Evolutionary conservation across 1,140 invertebrate genomes (phyloP).

Genomic region (Drosophila leontia): DNA sequence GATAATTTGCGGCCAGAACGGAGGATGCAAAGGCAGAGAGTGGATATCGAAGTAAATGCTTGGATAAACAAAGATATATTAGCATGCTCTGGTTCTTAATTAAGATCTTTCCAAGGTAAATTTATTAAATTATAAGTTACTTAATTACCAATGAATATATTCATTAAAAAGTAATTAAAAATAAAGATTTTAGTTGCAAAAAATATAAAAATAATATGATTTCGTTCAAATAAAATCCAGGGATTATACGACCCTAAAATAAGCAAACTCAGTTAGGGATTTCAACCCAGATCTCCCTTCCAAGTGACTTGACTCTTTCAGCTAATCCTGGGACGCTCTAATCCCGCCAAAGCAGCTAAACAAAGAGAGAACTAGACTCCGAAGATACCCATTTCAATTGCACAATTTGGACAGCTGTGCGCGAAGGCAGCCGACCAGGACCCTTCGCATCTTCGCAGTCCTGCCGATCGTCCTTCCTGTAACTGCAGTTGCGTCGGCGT

Average conservation of each 20-base stretch:
- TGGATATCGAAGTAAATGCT: slow-evolving; percentile 7
- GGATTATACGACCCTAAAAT: neutral
- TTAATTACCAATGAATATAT: neutral
- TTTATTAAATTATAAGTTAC: neutral
- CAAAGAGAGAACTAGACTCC: neutral
- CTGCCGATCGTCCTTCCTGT: slow-evolving; percentile 18
- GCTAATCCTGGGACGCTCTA: slow-evolving; percentile 21
- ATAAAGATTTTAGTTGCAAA: neutral
- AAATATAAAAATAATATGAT: neutral
- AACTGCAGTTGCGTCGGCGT: slow-evolving; percentile 46
- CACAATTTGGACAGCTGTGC: slow-evolving; percentile 68
- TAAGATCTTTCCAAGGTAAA: neutral
- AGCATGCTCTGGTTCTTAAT: neutral
- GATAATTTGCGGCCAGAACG: slow-evolving; percentile 3
- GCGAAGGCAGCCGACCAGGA: slow-evolving; percentile 47
- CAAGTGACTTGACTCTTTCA: slow-evolving; percentile 28
- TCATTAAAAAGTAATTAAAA: neutral
- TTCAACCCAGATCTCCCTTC: neutral
- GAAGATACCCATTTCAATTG: slow-evolving; percentile 38
- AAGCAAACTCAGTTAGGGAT: neutral
- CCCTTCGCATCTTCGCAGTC: slow-evolving; percentile 11
- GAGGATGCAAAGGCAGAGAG: neutral
- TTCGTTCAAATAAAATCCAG: neutral
- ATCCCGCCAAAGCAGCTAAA: slow-evolving; percentile 15
- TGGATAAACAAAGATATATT: slow-evolving; percentile 12